Evolutionary conservation across 2,113 vertebrate species (phyloP).

Genomic region (Caretta caretta): DNA sequence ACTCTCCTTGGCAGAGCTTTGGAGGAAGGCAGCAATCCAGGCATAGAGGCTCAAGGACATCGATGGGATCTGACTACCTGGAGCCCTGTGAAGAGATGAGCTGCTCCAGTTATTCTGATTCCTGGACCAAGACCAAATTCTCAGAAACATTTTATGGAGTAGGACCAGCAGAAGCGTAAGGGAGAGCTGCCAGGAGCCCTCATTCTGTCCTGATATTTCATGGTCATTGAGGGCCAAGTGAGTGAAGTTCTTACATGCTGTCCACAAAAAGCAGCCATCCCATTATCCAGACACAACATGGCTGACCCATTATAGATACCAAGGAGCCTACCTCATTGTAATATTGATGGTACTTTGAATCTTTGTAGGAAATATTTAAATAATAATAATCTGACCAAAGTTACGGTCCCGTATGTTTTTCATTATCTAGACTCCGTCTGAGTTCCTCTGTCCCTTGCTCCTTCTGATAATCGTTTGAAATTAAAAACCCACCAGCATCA

Average conservation of each 20-base stretch:
- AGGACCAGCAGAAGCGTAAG: background rate
- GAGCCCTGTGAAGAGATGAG: fast-evolving
- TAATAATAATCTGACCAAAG: background rate
- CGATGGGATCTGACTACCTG: constrained; percentile 65
- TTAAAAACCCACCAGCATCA: background rate
- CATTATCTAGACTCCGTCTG: background rate
- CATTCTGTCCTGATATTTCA: background rate
- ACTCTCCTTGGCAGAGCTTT: constrained; percentile 54
- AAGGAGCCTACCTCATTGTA: too few species aligned
- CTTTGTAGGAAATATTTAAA: background rate
- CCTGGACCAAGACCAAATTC: background rate
- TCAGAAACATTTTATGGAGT: fast-evolving
- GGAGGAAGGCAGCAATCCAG: background rate
- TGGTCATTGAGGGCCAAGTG: fast-evolving
- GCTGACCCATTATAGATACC: background rate
- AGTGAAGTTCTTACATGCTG: fast-evolving
- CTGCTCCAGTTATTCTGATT: fast-evolving
- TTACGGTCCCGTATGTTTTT: background rate
- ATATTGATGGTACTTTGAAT: background rate
- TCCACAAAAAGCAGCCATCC: background rate
- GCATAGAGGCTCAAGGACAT: background rate
- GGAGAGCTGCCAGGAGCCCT: background rate
- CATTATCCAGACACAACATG: background rate
- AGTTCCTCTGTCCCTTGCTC: background rate
- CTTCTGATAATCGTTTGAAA: background rate